A percentile compares a stretch with the other conserved stretches of the same genome.
phyloP scores from a whole-genome alignment of 2,797 vertebrate genomes.

The Eulemur albifrons region DNA sequence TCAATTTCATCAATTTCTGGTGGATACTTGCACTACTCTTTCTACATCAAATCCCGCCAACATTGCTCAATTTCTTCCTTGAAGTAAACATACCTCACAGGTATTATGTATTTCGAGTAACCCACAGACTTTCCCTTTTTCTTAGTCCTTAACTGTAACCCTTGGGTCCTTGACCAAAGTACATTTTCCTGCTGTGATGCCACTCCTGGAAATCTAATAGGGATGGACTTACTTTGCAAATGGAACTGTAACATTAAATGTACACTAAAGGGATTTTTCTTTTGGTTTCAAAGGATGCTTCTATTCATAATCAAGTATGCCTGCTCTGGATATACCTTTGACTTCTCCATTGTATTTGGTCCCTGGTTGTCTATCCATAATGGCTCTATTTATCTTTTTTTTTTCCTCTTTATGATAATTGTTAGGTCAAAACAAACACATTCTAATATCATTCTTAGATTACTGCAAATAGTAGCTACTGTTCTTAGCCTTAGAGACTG shows the following conservation, averaged over 20 bases:
- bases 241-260: background rate
- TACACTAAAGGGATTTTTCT: background rate
- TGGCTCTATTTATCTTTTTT: background rate
- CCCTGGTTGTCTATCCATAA: background rate
- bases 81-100: background rate
- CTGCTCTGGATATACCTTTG: background rate
- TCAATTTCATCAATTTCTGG: background rate
- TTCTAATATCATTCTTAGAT: background rate
- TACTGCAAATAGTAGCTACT: background rate
- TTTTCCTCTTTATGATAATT: background rate
- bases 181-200: background rate
- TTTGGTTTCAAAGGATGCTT: background rate
- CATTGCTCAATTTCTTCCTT: background rate
- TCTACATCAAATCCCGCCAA: background rate
- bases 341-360: background rate
- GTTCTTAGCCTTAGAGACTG: background rate
- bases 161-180: background rate
- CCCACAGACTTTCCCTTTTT: background rate
- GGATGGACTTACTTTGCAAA: background rate
- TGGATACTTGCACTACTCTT: background rate
- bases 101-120: background rate
- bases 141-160: background rate
- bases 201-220: background rate
- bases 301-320: background rate
- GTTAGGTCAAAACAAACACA: background rate